Conservation (phyloP, 2,113 vertebrate species). For the Periophthalmodon schlosseri region DNA sequence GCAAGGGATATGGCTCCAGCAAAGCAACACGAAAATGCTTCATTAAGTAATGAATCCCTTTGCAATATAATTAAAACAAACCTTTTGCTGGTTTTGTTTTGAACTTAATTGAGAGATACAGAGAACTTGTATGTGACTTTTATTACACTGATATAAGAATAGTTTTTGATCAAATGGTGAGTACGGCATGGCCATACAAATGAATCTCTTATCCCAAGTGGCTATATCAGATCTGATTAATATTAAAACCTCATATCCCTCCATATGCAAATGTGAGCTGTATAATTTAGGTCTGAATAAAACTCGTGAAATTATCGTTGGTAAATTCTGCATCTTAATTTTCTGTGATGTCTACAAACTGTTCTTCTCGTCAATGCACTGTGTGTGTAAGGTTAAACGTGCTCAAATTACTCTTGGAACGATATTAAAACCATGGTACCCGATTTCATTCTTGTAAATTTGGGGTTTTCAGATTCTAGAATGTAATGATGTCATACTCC, state of each 20-base stretch:
- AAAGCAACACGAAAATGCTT: too few relatives aligned
- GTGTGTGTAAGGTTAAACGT: not conserved
- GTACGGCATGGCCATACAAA: not conserved
- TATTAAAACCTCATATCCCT: slow-evolving; percentile 6
- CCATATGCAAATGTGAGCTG: not conserved
- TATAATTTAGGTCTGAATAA: slow-evolving; percentile 2
- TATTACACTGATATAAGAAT: not conserved
- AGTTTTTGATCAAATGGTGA: not conserved
- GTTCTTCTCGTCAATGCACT: not conserved
- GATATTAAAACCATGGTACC: not conserved
- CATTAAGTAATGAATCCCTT: too few relatives aligned
- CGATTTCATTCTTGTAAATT: too few relatives aligned
- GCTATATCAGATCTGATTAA: not conserved
- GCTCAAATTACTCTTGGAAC: not conserved
- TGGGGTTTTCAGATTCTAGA: too few relatives aligned
- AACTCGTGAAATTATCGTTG: not conserved
- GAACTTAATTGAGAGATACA: not conserved
- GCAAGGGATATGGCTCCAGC: too few relatives aligned
- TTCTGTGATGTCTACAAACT: not conserved
- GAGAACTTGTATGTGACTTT: not conserved
- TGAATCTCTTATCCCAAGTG: not conserved
- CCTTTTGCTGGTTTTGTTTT: too few relatives aligned
- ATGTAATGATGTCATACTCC: too few relatives aligned
- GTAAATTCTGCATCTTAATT: not conserved
- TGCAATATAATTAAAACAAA: too few relatives aligned